Percentiles rank a stretch among this genome's conserved stretches.
Evolutionary conservation across 2,888 invertebrate genomes (phyloP).

Genomic region (Drepanosiphum platanoidis): DNA sequence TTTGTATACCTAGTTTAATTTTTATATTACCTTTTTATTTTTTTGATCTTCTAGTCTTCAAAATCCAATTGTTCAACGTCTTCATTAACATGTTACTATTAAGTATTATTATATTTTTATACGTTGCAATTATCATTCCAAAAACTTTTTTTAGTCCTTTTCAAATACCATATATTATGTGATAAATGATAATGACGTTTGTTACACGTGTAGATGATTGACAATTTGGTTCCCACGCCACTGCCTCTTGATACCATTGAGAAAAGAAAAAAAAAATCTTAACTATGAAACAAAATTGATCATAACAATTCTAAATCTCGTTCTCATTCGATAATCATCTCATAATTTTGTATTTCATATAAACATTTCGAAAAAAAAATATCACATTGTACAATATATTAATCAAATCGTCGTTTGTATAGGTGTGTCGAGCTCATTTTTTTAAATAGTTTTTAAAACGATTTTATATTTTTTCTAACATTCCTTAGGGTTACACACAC

Average conservation of each 20-base stretch:
- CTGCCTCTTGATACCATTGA: background rate
- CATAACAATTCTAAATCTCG: conserved; percentile 12
- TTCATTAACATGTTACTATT: conserved; percentile 13
- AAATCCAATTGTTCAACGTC: conserved; percentile 15
- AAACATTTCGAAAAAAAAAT: background rate
- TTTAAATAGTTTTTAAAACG: conserved; percentile 9
- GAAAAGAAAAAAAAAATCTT: background rate
- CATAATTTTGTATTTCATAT: background rate
- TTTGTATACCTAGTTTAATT: background rate
- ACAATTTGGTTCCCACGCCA: background rate
- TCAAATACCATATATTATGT: background rate
- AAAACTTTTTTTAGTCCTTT: conserved; percentile 9
- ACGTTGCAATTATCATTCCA: conserved; percentile 15
- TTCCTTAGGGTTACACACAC: conserved; percentile 19
- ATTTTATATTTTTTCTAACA: conserved; percentile 18
- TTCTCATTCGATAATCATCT: background rate
- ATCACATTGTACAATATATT: background rate
- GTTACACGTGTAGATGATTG: background rate
- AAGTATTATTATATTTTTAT: conserved; percentile 31
- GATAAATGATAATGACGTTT: conserved; percentile 10
- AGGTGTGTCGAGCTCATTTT: background rate
- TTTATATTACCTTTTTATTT: background rate
- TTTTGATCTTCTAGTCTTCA: conserved; percentile 56
- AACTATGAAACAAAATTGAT: background rate
- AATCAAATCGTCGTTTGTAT: background rate